Base-by-base conservation (phyloP, 37 sponge, comb jelly and placozoan genomes). In the Ianthella basta region DNA sequence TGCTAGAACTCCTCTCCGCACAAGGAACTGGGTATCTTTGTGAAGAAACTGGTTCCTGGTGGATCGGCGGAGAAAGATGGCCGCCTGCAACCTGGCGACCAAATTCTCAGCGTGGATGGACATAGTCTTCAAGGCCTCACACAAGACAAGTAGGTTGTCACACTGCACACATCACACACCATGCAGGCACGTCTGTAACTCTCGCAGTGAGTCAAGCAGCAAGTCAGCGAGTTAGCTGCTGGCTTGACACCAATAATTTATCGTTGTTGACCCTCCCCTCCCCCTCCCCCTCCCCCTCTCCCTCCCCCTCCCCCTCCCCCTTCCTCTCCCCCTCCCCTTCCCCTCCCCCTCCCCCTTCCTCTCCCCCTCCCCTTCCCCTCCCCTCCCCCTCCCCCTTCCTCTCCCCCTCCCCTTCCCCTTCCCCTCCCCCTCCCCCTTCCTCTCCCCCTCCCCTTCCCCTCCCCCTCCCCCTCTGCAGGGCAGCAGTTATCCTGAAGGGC, bases 41-140 rank as follows among this genome's bases (percentile, higher is more conserved):
- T 91, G 18, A 84, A 80, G 69, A 86, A 90, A 57, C 15, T 91
- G 53, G 88, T 79, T 20, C 56, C 55, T 21, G 89, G 86, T 21
- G 92, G 92, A 21, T 36, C 82, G n/a, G 89, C 89, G 1, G 63
- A 88, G 8, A 78, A 87, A 83, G 94, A 94, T 82, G 94, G 94
- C 15, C 79, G 91, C 8, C 79, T 94, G n/a, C 80, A 88, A 65
- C 79, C 87, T 61, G 94, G 94, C 0, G 94, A 94, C 55, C 89
- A 91, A 74, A 80, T 94, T 16, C 38, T 94, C 54, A 39, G 37
- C 1, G 89, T 94, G 30, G 89, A 94, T 63, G 69, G 60, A 0
- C 33, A 39, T 55, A 83, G 65, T n/a, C 78, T 92, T 21, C 54
- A 81, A 21, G 87, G 69, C 0, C 61, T 93, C 54, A 84, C 84